These are phyloP conservation scores for Timema podura DNA, from an alignment of 2,888 invertebrate species.

Conservation along the genomic window DNA sequence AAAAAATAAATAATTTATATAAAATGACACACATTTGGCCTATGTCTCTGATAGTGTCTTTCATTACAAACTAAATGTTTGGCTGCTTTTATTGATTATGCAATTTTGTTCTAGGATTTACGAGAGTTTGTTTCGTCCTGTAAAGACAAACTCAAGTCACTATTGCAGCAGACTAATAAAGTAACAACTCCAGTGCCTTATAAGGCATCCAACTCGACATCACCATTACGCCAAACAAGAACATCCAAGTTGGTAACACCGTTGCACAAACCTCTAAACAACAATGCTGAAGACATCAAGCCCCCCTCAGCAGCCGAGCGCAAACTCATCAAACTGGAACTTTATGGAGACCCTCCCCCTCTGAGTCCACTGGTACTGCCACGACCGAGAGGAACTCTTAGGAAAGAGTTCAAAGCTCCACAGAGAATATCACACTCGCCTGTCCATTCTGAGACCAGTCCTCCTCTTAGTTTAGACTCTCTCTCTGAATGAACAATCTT, in stretches of 20 bases:
- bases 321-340: slow-evolving; percentile 49
- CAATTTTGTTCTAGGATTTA: slow-evolving; percentile 33
- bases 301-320: slow-evolving; percentile 12
- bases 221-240: no score
- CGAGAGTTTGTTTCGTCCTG: slow-evolving; percentile 37
- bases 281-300: not conserved
- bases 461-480: slow-evolving; percentile 10
- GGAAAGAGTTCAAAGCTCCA: slow-evolving; percentile 1
- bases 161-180: slow-evolving; percentile 10
- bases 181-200: not conserved
- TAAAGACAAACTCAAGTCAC: slow-evolving; percentile 35
- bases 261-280: no score
- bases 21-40: no score
- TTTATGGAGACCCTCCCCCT: slow-evolving; percentile 54
- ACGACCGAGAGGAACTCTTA: not conserved
- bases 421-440: not conserved
- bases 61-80: no score
- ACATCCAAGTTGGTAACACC: no score
- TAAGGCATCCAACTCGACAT: not conserved
- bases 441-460: not conserved
- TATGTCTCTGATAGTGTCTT: no score
- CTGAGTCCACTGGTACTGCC: slow-evolving; percentile 47
- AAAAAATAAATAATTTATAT: no score
- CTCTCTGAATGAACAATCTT: not conserved
- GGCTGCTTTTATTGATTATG: no score